phyloP scores from a whole-genome alignment of 2,888 invertebrate genomes.

The Limenitis camilla region DNA sequence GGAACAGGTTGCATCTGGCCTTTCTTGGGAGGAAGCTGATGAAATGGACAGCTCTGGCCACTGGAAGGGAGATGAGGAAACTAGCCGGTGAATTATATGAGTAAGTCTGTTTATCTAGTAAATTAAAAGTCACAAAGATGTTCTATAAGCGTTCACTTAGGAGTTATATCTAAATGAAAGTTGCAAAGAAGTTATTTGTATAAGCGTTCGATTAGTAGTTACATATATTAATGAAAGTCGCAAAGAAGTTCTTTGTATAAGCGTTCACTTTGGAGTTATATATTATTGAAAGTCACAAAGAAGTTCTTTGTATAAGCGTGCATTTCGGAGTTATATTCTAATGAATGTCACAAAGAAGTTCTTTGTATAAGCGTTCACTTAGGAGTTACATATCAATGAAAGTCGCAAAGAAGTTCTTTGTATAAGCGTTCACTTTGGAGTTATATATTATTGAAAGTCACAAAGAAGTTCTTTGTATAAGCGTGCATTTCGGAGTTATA shows the following conservation, averaged over 20 bases:
- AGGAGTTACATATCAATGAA: too few species aligned
- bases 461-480: not conserved
- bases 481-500: too few species aligned
- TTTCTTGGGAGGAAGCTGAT: constrained; percentile 54
- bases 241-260: not conserved
- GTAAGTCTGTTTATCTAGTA: constrained; percentile 27
- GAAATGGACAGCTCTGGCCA: constrained; percentile 61
- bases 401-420: not conserved
- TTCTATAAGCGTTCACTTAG: not conserved
- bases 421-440: not conserved
- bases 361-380: not conserved
- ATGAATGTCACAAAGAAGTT: not conserved
- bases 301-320: not conserved
- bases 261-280: too few species aligned
- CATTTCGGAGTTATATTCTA: not conserved
- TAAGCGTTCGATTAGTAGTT: too few species aligned
- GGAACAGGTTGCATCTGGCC: constrained; percentile 54
- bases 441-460: not conserved
- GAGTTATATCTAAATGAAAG: not conserved
- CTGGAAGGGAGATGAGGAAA: constrained; percentile 44
- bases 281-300: not conserved
- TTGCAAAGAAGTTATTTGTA: not conserved
- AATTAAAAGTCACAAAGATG: not conserved
- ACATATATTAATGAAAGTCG: not conserved
- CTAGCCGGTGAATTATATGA: constrained; percentile 31